These are phyloP conservation scores for Recurvirostra avosetta DNA, from an alignment of 2,113 vertebrate genomes.

Conservation along the genomic window DNA sequence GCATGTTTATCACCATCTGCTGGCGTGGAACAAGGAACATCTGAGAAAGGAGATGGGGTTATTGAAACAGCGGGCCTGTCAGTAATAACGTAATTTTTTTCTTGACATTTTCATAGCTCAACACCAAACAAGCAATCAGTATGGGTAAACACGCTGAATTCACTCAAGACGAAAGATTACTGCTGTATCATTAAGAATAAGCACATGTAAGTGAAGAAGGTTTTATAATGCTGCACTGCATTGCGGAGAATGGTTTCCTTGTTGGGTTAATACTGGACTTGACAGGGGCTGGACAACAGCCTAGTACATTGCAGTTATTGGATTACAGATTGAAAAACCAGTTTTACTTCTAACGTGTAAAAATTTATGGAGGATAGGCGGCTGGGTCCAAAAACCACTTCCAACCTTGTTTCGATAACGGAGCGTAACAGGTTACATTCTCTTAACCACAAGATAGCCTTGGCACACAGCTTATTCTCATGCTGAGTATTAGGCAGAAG, in stretches of 20 bases:
- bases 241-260: not conserved
- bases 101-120: not conserved
- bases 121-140: not conserved
- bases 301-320: not conserved
- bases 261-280: not conserved
- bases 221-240: not conserved
- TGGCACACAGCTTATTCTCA: not conserved
- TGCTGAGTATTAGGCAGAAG: not conserved
- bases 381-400: not conserved
- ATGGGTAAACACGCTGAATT: not conserved
- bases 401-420: not conserved
- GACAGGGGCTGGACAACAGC: not conserved
- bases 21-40: not conserved
- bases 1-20: not conserved
- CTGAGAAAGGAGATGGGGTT: not conserved
- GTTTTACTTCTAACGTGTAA: not conserved
- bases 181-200: not conserved
- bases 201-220: not conserved
- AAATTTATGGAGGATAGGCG: not conserved
- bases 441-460: not conserved
- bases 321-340: not conserved
- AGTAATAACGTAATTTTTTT: not conserved
- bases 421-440: not conserved
- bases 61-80: not conserved
- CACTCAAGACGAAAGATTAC: not conserved